These are phyloP conservation scores for Ophiodon elongatus DNA, from an alignment of 2,113 vertebrate genomes.

Conservation along the genomic window DNA sequence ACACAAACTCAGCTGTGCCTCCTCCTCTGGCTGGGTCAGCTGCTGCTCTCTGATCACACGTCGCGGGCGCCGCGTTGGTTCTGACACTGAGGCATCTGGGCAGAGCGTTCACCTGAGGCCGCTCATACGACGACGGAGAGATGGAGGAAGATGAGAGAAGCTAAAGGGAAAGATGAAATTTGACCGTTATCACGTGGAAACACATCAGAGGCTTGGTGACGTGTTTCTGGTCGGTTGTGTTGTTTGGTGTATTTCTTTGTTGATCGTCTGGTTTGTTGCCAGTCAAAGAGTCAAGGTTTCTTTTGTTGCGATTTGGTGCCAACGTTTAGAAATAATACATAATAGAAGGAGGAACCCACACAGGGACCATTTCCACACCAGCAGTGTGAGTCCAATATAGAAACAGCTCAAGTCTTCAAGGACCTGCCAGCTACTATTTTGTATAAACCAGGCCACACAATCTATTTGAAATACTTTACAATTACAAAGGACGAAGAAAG, in stretches of 20 bases:
- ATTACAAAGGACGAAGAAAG: no score
- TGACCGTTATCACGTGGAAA: not conserved
- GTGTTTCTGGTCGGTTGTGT: not conserved
- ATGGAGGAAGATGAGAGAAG: constrained; percentile 23
- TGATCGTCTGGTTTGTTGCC: constrained; percentile 1
- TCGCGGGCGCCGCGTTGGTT: not conserved
- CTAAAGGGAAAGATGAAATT: not conserved
- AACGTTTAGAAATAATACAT: constrained; percentile 1
- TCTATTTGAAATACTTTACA: not conserved
- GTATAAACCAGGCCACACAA: not conserved
- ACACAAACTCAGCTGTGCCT: constrained; percentile 44
- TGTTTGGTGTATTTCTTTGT: not conserved
- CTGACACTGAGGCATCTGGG: constrained; percentile 45
- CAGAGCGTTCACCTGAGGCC: constrained; percentile 6
- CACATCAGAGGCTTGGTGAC: not conserved
- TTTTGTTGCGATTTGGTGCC: constrained; percentile 21
- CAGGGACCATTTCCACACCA: constrained; percentile 24
- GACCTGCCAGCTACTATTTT: not conserved
- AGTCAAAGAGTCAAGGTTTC: not conserved
- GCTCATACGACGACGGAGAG: constrained; percentile 8
- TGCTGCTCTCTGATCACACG: constrained; percentile 34
- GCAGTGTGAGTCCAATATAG: not conserved
- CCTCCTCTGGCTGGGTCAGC: not conserved
- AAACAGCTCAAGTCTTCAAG: not conserved
- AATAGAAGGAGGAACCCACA: constrained; percentile 8